phyloP scores from a whole-genome alignment of 2,113 vertebrate genomes.

The Neotoma lepida region DNA sequence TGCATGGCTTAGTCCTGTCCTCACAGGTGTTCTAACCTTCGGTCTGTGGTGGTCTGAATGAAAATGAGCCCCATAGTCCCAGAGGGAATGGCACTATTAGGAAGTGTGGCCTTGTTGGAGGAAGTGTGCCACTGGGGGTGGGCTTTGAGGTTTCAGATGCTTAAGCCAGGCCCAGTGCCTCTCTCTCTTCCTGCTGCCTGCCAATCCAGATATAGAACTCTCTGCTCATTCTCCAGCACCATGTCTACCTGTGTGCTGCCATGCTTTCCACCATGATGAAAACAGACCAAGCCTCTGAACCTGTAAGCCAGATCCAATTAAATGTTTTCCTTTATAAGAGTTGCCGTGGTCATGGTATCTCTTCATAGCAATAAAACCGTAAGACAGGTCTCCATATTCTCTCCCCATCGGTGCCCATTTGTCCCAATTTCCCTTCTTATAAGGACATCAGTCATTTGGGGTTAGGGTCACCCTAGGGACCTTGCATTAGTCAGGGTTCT shows the following conservation, averaged over 20 bases:
- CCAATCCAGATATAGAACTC: neutral
- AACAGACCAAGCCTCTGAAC: neutral
- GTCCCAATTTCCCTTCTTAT: neutral
- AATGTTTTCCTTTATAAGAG: neutral
- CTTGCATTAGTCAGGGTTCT: neutral
- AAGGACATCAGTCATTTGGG: neutral
- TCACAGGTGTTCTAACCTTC: neutral
- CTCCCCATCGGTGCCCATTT: neutral
- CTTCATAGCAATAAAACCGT: neutral
- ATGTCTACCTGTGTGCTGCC: neutral
- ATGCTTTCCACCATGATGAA: neutral
- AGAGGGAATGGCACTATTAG: neutral
- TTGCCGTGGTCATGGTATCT: neutral
- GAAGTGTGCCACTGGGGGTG: neutral
- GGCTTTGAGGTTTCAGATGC: neutral
- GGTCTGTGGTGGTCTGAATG: neutral
- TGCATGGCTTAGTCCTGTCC: neutral
- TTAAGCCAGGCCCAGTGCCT: neutral
- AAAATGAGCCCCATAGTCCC: neutral
- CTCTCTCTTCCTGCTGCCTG: neutral
- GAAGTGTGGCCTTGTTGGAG: neutral
- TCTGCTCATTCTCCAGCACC: neutral
- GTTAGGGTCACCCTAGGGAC: too few species aligned
- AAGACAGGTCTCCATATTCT: neutral
- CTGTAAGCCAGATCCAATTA: neutral